Conservation (phyloP, 2,888 invertebrate species). For the Drosophila mimetica region DNA sequence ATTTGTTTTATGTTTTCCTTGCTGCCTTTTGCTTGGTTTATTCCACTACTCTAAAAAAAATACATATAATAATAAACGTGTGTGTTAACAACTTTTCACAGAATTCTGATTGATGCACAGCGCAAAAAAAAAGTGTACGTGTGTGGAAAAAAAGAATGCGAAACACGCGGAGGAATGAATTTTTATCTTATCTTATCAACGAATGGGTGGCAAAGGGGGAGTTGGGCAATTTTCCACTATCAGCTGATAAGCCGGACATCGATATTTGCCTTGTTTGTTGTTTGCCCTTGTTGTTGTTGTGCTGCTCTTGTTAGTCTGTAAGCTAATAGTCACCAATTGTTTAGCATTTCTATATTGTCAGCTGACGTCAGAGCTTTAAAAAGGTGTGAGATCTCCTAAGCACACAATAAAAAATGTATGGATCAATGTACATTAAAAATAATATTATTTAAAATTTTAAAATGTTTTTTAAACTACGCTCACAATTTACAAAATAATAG, state of each 20-base stretch:
- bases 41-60: constrained; percentile 37
- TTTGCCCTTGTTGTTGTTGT: constrained; percentile 43
- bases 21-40: constrained; percentile 5
- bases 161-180: constrained; percentile 34
- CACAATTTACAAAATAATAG: no score
- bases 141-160: constrained; percentile 25
- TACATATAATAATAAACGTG: background rate
- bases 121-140: constrained; percentile 11
- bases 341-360: constrained; percentile 35
- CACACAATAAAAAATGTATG: background rate
- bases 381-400: constrained; percentile 7
- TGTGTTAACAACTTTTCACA: constrained; percentile 30
- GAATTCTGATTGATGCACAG: constrained; percentile 39
- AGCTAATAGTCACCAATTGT: constrained; percentile 22
- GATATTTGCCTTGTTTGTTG: constrained; percentile 33
- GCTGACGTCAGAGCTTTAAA: constrained; percentile 54
- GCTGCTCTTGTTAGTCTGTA: background rate
- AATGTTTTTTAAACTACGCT: no score
- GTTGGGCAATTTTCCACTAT: constrained; percentile 62
- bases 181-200: constrained; percentile 66
- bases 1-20: constrained; percentile 11
- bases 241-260: constrained; percentile 52
- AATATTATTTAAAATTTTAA: no score
- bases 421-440: no score
- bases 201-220: constrained; percentile 9